A percentile compares a stretch with the other conserved stretches of the same genome.
phyloP scores from a whole-genome alignment of 1,140 invertebrate genomes.

The Penaeus chinensis region DNA sequence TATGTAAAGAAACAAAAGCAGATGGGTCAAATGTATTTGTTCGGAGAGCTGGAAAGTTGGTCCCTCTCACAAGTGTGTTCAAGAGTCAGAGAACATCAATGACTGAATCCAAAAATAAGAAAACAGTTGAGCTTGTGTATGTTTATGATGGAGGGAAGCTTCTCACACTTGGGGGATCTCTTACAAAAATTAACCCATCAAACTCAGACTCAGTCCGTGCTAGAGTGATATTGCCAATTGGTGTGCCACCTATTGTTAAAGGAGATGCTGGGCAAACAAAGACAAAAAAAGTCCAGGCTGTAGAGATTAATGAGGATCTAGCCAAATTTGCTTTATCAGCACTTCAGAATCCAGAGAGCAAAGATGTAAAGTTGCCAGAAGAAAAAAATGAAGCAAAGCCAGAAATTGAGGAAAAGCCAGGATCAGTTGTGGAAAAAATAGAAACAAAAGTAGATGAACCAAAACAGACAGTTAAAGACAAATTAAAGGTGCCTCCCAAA shows the following conservation, averaged over 20 bases:
- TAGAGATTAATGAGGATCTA: constrained; percentile 62
- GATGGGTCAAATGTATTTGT: constrained; percentile 60
- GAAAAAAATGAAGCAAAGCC: background rate
- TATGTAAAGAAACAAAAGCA: constrained; percentile 52
- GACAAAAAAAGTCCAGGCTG: constrained; percentile 52
- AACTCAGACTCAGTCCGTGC: constrained; percentile 56
- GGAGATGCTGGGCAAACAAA: constrained; percentile 18
- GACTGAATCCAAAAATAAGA: constrained; percentile 6
- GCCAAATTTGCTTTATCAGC: constrained; percentile 62
- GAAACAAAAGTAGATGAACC: background rate
- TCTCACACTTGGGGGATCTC: constrained; percentile 57
- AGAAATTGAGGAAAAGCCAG: background rate
- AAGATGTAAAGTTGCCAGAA: background rate
- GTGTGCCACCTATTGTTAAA: constrained; percentile 23
- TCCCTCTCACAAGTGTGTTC: constrained; percentile 58
- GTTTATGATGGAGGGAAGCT: constrained; percentile 59
- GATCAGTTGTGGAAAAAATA: background rate
- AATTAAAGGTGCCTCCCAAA: background rate
- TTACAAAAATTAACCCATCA: constrained; percentile 61
- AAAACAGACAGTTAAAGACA: background rate
- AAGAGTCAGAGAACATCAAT: constrained; percentile 41
- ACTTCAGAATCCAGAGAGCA: constrained; percentile 33
- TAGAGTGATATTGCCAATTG: constrained; percentile 48
- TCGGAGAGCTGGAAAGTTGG: constrained; percentile 54
- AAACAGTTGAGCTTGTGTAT: constrained; percentile 58